A percentile compares a stretch with the other conserved stretches of the same genome.
Conservation (phyloP, 2,113 vertebrate genomes). For the Elephas maximus region DNA sequence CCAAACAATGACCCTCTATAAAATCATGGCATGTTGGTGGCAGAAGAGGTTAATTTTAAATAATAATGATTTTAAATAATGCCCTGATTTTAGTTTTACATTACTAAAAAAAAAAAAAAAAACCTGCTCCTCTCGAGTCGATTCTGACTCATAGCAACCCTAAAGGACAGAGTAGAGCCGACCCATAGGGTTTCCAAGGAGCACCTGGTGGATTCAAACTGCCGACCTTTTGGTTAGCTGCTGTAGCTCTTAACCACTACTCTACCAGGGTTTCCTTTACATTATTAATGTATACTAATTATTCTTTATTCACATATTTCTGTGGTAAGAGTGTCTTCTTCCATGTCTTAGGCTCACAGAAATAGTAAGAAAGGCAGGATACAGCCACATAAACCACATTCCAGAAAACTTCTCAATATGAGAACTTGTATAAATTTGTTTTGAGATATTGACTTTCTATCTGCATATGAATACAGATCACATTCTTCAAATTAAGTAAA, state of each 20-base stretch:
- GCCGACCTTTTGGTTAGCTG: too few relatives aligned
- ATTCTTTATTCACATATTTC: neutral
- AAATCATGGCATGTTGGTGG: neutral
- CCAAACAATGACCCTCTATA: neutral
- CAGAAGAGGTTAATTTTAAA: neutral
- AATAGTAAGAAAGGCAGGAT: neutral
- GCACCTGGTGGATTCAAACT: too few relatives aligned
- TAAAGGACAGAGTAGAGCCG: too few relatives aligned
- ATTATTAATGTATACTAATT: neutral
- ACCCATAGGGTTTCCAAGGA: too few relatives aligned
- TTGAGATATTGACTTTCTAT: neutral
- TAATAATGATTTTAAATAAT: neutral
- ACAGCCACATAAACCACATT: neutral
- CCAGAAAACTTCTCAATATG: neutral
- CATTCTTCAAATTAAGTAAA: neutral
- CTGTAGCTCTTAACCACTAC: too few relatives aligned
- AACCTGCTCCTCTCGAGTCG: too few relatives aligned
- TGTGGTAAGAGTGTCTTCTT: neutral
- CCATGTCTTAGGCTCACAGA: neutral
- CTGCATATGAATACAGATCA: neutral
- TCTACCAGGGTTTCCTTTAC: too few relatives aligned
- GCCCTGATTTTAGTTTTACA: neutral
- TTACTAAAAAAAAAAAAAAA: neutral
- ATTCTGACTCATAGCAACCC: too few relatives aligned
- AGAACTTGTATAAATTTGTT: neutral